These are phyloP conservation scores for Megamerina dolium DNA, from an alignment of 2,888 invertebrate species.

Conservation along the genomic window DNA sequence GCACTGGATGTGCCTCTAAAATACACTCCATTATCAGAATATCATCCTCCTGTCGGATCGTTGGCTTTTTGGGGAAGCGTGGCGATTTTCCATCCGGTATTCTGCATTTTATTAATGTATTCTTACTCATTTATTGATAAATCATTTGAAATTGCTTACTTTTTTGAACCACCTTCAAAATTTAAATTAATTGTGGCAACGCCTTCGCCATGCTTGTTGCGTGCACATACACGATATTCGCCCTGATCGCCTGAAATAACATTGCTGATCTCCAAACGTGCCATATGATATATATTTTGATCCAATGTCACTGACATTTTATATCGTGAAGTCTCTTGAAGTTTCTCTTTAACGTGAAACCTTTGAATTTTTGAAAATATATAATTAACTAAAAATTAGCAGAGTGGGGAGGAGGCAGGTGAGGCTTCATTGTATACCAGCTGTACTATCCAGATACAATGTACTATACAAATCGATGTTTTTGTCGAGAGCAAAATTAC, in stretches of 20 bases:
- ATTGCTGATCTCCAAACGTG: slow-evolving; percentile 79
- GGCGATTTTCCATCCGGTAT: slow-evolving; percentile 94
- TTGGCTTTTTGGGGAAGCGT: slow-evolving; percentile 94
- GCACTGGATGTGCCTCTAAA: slow-evolving; percentile 90
- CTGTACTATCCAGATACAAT: too few relatives aligned
- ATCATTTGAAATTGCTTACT: slow-evolving; percentile 58
- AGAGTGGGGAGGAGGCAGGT: too few relatives aligned
- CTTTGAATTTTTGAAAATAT: too few relatives aligned
- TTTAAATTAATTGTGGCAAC: slow-evolving; percentile 93
- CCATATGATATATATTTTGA: slow-evolving; percentile 87
- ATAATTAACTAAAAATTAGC: too few relatives aligned
- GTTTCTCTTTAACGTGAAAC: slow-evolving; percentile 75
- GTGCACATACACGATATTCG: slow-evolving; percentile 89
- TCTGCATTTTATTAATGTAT: slow-evolving; percentile 53
- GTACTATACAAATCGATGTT: too few relatives aligned
- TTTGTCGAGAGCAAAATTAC: too few relatives aligned
- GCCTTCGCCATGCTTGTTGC: slow-evolving; percentile 89
- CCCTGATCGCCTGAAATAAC: slow-evolving; percentile 87
- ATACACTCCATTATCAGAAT: slow-evolving; percentile 92
- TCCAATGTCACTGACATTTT: slow-evolving; percentile 80
- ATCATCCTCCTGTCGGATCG: slow-evolving; percentile 90
- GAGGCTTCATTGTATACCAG: too few relatives aligned
- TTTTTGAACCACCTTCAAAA: slow-evolving; percentile 89
- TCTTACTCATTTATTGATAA: background rate
- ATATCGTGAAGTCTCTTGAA: slow-evolving; percentile 77